Base-by-base conservation (phyloP, 2,797 vertebrate genomes). In the Myotis pilosus region DNA sequence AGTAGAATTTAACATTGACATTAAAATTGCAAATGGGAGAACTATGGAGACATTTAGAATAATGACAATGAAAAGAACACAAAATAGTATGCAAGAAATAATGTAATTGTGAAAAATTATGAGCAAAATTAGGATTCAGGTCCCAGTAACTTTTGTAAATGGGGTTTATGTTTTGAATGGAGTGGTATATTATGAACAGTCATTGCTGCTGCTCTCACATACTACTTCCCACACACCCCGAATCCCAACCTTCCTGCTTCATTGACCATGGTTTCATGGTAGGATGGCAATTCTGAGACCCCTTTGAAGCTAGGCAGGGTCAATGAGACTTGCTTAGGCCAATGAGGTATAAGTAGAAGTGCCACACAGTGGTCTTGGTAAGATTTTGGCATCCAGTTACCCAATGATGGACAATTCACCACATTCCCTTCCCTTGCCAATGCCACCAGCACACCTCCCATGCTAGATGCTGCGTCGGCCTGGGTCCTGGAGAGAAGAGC, bases 1-100 rank as follows among this genome's bases (percentile, higher is more conserved):
- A 78, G 6, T 81, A 28, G 57, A 88, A 79, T 69, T 69, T 82
- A 75, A 78, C 23, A 51, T 25, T 68, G 51, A 28, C 51, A 80
- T 62, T 86, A 55, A 95, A 94, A 76, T 87, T 41, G 44, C 5
- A 96, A 53, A 53, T n/a, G 17, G 0, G 23, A 82, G 17, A 94
- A 78, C 30, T 30, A 38, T 25, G 28, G 69, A 89, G 30, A 79
- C 20, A 44, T 30, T 30, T 57, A 78, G 86, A 64, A 81, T 71
- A 53, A 79, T 38, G n/a, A 47, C 44, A 92, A 89, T 86, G 47
- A 36, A 69, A 36, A 83, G 25, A 79, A 90, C 8, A 87, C 38
- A 86, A 68, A 81, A 64, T 38, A 79, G 8, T 19, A 7, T 7
- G 36, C 17, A 62, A 49, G 33, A 51, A 82, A 51, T 81, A 78